Evolutionary conservation across 2,888 invertebrate species (phyloP), one percentile per base, ranked within the genome.

Genomic region (Cosmia pyralina): DNA sequence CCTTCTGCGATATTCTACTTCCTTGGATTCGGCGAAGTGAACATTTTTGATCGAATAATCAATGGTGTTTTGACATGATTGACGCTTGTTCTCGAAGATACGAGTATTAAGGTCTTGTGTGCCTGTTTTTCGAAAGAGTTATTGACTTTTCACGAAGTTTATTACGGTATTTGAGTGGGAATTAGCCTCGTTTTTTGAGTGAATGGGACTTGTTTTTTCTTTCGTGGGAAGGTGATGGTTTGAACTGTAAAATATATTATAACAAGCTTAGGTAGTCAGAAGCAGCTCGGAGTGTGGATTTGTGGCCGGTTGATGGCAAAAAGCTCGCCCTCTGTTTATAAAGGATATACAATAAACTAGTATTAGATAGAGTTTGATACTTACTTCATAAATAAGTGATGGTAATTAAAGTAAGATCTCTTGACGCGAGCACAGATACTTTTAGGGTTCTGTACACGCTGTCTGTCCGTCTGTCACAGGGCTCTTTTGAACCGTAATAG

Each of bases 121-220:
- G 17, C 53, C 52, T 52, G 28, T 28, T 68, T 53, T 66, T 48
- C 60, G 3, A 13, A 75, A 34, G 77, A 44, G 11, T 69, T 55
- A 77, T 41, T 63, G 1, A 10, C 8, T 1, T 53, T 79, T 73
- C 60, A 15, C 4, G n/a, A 15, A 50, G 8, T 41, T 41, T 55
- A 13, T 79, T 79, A 59, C 79, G 73, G 64, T 72, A n/a, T 72
- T 62, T 55, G 15, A 2, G 7, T 41, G 50, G 48, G 15, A 79
- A 62, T 73, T 66, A 65, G 50, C 53, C 60, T 73, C 28, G 11
- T 22, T 73, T 65, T 62, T 44, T 22, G 15, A 57, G 1, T 8
- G 15, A 79, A 72, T 28, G 17, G 10, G 2, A 10, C 11, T 44
- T 53, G 0, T 6, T 52, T 15, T 55, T 34, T 59, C 59, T 15